These are phyloP conservation scores for Octodon degus DNA, from an alignment of 2,113 vertebrate species.

Conservation along the genomic window DNA sequence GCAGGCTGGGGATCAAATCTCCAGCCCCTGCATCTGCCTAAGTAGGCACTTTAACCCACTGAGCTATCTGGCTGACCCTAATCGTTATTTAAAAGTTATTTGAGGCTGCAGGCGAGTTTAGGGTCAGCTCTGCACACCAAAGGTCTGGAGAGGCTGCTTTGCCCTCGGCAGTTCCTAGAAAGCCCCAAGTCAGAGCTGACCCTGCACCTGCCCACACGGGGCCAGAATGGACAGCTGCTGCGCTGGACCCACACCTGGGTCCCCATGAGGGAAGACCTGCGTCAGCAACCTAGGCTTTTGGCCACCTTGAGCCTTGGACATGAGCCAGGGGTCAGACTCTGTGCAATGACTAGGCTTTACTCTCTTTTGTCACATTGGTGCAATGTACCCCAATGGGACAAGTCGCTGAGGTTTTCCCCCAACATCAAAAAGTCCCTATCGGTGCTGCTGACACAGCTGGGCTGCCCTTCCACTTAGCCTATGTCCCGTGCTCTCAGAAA, in stretches of 20 bases:
- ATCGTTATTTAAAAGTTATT: background rate
- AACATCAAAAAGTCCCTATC: background rate
- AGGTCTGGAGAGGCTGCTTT: background rate
- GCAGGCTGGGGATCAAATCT: no score
- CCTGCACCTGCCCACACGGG: background rate
- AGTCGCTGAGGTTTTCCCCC: background rate
- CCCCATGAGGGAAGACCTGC: accelerated
- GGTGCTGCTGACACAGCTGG: background rate
- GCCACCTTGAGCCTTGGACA: accelerated
- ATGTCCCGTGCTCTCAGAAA: background rate
- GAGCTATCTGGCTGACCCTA: background rate
- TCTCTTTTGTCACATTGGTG: background rate
- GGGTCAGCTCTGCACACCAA: background rate
- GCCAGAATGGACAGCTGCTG: background rate
- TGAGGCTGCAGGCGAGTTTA: background rate
- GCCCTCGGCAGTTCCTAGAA: background rate
- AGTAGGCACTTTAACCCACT: no score
- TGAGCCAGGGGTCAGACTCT: background rate
- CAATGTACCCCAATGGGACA: no score
- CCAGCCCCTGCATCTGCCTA: no score
- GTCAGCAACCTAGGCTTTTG: accelerated
- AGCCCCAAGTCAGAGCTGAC: background rate
- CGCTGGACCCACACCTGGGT: accelerated
- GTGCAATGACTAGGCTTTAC: background rate
- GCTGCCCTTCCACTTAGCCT: slow-evolving; percentile 54